Evolutionary conservation across 2,888 invertebrate species (phyloP), one percentile per base, ranked within the genome.

Genomic region (Drosophila siamana): DNA sequence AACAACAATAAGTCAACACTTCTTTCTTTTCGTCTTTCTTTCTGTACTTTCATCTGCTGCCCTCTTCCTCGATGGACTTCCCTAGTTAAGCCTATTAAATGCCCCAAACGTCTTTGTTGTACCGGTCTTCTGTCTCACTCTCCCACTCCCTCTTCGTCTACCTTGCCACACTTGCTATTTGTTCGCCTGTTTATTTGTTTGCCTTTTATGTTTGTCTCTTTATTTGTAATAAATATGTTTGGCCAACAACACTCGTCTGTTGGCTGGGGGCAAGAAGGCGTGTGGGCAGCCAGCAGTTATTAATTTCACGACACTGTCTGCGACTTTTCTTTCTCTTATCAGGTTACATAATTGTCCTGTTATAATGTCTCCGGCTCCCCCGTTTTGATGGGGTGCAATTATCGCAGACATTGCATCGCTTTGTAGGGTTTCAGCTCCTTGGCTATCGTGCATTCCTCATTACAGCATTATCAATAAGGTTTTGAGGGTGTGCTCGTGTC

Each of bases 171-270:
- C 46, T 2, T 30, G 36, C 40, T 54, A 47, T 69, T 73, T 69
- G 60, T 55, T 43, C 62, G 74, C 61, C 67, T 57, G 72, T 77
- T 77, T 83, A 68, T 82, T 80, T 83, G 83, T 86, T 84, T 86
- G 81, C 64, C 82, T 85, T 82, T 80, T 84, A 73, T 83, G 80
- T 85, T 85, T 85, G 84, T 86, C 81, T 84, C 84, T 86, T 84
- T 86, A 84, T 84, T 84, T 84, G 83, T 84, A 84, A 85, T 85
- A 85, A 87, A 85, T 81, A 87, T 78, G 82, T 82, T 81, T 75
- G 65, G 47, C 54, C 66, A 52, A 54, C 50, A 52, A 54, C 50
- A 46, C 13, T 15, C 36, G 36, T 15, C 36, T 41, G 28, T 30
- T 16, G n/a, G 15, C 0, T 15, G 16, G 16, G 15, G 54, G 26